Conservation (phyloP, 1,140 invertebrate genomes). For the Semibalanus balanoides region DNA sequence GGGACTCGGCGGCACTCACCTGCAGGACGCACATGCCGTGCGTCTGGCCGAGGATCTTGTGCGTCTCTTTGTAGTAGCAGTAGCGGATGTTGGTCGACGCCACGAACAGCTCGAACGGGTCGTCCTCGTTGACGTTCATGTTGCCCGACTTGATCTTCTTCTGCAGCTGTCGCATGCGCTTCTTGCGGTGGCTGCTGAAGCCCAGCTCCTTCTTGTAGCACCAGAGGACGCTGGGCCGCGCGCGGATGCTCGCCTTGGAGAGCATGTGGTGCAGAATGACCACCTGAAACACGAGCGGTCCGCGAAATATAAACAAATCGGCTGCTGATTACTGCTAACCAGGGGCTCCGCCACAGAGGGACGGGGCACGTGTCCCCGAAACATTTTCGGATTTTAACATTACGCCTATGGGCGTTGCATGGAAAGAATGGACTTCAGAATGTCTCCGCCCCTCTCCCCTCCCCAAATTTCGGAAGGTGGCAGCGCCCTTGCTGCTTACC, state of each 20-base stretch:
- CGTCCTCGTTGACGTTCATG: constrained; percentile 73
- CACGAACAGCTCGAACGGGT: constrained; percentile 93
- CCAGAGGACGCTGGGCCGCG: constrained; percentile 87
- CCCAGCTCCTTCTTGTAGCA: constrained; percentile 96
- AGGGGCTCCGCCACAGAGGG: too few species aligned
- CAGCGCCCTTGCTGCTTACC: too few species aligned
- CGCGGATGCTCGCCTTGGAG: constrained; percentile 80
- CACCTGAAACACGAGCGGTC: constrained; percentile 41
- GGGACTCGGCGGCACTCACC: too few species aligned
- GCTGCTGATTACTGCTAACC: too few species aligned
- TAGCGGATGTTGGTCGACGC: constrained; percentile 93
- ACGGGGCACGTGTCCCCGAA: too few species aligned
- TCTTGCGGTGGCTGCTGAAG: constrained; percentile 79
- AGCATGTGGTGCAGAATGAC: constrained; percentile 95
- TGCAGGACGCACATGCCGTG: constrained; percentile 94
- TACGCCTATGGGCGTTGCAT: not conserved
- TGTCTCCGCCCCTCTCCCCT: too few species aligned
- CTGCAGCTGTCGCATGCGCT: constrained; percentile 71
- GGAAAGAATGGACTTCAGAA: not conserved
- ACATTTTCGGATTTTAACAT: too few species aligned
- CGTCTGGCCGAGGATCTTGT: constrained; percentile 94
- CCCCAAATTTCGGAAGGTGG: too few species aligned
- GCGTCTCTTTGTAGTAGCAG: constrained; percentile 87
- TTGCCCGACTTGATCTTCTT: constrained; percentile 81
- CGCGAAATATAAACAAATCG: constrained; percentile 5